Evolutionary conservation across 1,140 invertebrate species (phyloP).

Genomic region (Ips typographus): DNA sequence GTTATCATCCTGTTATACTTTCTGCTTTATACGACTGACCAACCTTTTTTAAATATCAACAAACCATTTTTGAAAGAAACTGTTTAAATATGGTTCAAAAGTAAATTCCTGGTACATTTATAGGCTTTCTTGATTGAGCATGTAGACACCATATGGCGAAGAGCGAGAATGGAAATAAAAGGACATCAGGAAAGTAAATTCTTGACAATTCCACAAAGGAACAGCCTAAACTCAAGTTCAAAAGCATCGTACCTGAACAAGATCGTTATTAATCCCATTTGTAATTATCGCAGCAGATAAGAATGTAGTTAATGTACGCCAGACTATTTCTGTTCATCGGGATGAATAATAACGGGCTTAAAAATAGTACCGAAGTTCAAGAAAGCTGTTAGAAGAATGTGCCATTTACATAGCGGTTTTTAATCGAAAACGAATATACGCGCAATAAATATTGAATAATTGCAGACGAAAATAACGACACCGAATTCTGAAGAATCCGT

Average conservation of each 20-base stretch:
- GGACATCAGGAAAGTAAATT: too few species aligned
- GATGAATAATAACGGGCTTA: conserved; percentile 35
- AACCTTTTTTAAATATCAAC: too few species aligned
- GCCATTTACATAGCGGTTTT: conserved; percentile 32
- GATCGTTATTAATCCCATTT: conserved; percentile 25
- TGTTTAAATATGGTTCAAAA: too few species aligned
- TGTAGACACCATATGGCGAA: too few species aligned
- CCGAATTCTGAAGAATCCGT: conserved; percentile 32
- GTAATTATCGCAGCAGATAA: conserved; percentile 32
- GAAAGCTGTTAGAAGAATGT: conserved; percentile 30
- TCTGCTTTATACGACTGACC: too few species aligned
- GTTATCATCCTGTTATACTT: too few species aligned
- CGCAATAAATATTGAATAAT: conserved; percentile 36
- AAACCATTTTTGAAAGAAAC: too few species aligned
- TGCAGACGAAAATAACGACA: conserved; percentile 23
- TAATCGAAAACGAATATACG: conserved; percentile 34
- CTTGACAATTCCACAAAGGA: too few species aligned
- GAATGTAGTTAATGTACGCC: conserved; percentile 29
- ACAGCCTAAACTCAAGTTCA: too few species aligned
- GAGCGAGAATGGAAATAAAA: too few species aligned
- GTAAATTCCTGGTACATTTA: too few species aligned
- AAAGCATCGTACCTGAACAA: neutral
- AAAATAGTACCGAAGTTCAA: conserved; percentile 34
- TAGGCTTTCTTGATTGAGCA: too few species aligned
- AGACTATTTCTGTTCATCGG: conserved; percentile 33